Base-by-base conservation (phyloP, 2,797 vertebrate species). In the Pangasius macronema region DNA sequence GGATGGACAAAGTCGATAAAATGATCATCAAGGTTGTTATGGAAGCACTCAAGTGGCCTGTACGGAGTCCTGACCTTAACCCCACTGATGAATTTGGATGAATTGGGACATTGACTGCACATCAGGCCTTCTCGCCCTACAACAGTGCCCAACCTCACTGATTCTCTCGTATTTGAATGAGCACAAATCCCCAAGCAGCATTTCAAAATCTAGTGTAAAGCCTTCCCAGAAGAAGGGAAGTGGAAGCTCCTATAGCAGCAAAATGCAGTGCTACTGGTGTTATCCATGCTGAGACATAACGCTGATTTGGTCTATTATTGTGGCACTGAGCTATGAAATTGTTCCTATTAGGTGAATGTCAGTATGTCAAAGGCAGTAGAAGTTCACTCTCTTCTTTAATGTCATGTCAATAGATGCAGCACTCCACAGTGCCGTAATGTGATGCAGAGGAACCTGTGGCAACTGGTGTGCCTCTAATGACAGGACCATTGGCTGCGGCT, bases 381-480 rank as follows among this genome's bases (percentile, higher is more conserved):
- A 93, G 91, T 94, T 95, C 16, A 95, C 94, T 93, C 91, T 93
- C 88, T 92, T 85, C 86, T 90, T 90, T 91, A 84, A 92, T 88
- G 90, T 91, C 90, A 65, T 68, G 91, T 42, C 39, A 92, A 91
- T 94, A 92, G 82, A 94, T 93, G 91, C 90, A 90, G 92, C 24
- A 49, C 89, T 91, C 79, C 39, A 90, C 90, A 87, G 91, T 83
- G 72, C 88, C 91, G 93, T 94, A 94, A 95, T 94, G 93, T 94
- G 94, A 94, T 93, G 92, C 94, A 91, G 95, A 94, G 91, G 92
- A 93, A 92, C 92, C 94, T 93, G 91, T 89, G 84, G 92, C 93
- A 95, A 94, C 93, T 92, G 92, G 91, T 77, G 91, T 87, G 92
- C 93, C 93, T 93, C 93, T 93, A 93, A 92, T 92, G 91, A 91